Base-by-base conservation (phyloP, 2,113 vertebrate species). In the Smithornis capensis region DNA sequence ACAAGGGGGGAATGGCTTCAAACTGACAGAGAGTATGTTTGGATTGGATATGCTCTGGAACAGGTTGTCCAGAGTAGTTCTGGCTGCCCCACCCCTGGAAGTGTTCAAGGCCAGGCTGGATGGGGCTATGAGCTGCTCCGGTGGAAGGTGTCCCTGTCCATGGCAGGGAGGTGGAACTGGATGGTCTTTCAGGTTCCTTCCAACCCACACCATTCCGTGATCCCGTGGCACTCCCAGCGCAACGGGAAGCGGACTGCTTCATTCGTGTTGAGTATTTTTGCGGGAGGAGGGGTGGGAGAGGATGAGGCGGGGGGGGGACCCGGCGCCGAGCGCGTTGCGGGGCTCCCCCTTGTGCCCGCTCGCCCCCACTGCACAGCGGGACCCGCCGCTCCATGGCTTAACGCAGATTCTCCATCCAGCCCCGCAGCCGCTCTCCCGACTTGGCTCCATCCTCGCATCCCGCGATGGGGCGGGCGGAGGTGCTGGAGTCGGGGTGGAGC, bases 261-360 rank as follows among this genome's bases (percentile, higher is more conserved):
- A 19, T 12, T 29, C 44, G 2, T 35, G 57, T 27, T 0, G 19
- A 42, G 49, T 35, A 4, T 35, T 38, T 64, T 52, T 67, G 47
- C 10, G 44, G 35, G 19, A 9, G 25, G 59, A 60, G 57, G n/a
- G n/a, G n/a, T n/a, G 37, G 60, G 17, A 40, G 45, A 22, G 45
- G 21, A 10, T 9, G 45, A 55, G 19, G 31, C 19, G 12, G 12
- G 19, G 40, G 37, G 13, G 15, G 25, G 57, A 7, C 15, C 17
- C 18, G 22, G 40, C 44, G 15, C 44, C 1, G 44, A 14, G 5
- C 1, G 37, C n/a, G 52, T 33, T 6, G 63, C 68, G 59, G 81
- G 45, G 89, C 95, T 93, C 93, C 87, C 95, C 22, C 92, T 91
- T 80, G 12, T 52, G 92, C 56, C 71, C n/a, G 53, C 86, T 38